These are phyloP conservation scores for Atta texana DNA, from an alignment of 1,140 invertebrate genomes.

Conservation along the genomic window DNA sequence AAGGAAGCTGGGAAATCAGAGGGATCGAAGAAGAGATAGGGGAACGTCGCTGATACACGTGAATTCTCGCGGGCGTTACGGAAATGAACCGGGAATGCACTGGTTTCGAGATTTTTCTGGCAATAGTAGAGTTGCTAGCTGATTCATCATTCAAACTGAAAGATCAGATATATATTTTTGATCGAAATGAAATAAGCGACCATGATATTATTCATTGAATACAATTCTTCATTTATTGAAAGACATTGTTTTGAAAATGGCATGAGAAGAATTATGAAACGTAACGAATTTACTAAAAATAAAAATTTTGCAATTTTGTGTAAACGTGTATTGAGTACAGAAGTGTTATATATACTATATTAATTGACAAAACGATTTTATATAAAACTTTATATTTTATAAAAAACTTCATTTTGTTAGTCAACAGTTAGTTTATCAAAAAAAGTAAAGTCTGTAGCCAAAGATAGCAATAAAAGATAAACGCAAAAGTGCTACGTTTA, in stretches of 20 bases:
- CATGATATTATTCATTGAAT: not conserved
- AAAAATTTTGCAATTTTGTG: not conserved
- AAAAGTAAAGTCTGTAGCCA: too few relatives aligned
- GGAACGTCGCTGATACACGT: constrained; percentile 33
- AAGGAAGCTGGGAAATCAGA: not conserved
- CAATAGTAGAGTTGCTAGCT: not conserved
- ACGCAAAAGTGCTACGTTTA: too few relatives aligned
- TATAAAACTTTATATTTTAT: too few relatives aligned
- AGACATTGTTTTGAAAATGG: not conserved
- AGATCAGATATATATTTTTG: constrained; percentile 32
- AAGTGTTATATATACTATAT: too few relatives aligned
- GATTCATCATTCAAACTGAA: constrained; percentile 4
- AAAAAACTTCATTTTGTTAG: too few relatives aligned
- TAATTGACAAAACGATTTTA: too few relatives aligned
- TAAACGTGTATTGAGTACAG: not conserved
- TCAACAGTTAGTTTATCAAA: too few relatives aligned
- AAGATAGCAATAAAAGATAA: too few relatives aligned
- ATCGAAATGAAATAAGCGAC: not conserved
- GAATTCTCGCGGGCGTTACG: constrained; percentile 27
- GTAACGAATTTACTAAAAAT: not conserved
- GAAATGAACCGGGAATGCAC: constrained; percentile 7
- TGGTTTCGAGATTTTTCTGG: constrained; percentile 3
- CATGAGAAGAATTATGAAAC: not conserved
- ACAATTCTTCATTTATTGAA: not conserved
- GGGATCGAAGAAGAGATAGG: constrained; percentile 32